These are phyloP conservation scores for Sinohyriopsis cumingii DNA, from an alignment of 2,888 invertebrate genomes.

Conservation along the genomic window DNA sequence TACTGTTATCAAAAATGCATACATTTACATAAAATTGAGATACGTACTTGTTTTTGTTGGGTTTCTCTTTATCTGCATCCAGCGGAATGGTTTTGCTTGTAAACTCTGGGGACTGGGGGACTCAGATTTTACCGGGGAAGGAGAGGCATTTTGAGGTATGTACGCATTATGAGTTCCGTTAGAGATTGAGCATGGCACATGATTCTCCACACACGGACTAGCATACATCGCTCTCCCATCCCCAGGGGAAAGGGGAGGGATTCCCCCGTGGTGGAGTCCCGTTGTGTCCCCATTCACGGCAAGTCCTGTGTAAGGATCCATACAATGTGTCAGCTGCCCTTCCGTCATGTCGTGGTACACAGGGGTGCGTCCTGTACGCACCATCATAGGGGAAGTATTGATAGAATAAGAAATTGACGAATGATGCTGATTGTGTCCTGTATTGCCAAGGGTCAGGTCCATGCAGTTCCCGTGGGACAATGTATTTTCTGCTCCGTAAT, in stretches of 20 bases:
- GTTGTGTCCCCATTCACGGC: conserved; percentile 38
- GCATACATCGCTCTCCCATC: conserved; percentile 44
- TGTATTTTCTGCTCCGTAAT: conserved; percentile 46
- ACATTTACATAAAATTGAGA: no score
- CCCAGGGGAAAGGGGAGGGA: conserved; percentile 39
- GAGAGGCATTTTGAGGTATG: conserved; percentile 44
- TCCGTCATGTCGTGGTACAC: conserved; percentile 42
- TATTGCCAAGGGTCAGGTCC: conserved; percentile 48
- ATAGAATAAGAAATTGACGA: no score
- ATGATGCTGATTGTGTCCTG: conserved; percentile 1
- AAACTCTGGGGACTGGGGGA: conserved; percentile 51
- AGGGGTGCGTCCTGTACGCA: conserved; percentile 29
- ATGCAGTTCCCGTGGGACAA: conserved; percentile 35
- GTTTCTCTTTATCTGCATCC: conserved; percentile 99
- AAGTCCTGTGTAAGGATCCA: conserved; percentile 45
- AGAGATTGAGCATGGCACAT: conserved; percentile 50
- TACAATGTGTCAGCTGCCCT: conserved; percentile 41
- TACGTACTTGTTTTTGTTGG: conserved; percentile 89
- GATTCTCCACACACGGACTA: conserved; percentile 43
- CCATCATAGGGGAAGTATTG: conserved; percentile 40
- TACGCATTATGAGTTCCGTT: conserved; percentile 45
- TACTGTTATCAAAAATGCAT: no score
- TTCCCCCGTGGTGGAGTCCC: conserved; percentile 29
- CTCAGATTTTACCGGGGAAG: conserved; percentile 58
- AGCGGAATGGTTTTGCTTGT: conserved; percentile 83